Conservation (phyloP, 2,113 vertebrate species). For the Pyxicephalus adspersus region DNA sequence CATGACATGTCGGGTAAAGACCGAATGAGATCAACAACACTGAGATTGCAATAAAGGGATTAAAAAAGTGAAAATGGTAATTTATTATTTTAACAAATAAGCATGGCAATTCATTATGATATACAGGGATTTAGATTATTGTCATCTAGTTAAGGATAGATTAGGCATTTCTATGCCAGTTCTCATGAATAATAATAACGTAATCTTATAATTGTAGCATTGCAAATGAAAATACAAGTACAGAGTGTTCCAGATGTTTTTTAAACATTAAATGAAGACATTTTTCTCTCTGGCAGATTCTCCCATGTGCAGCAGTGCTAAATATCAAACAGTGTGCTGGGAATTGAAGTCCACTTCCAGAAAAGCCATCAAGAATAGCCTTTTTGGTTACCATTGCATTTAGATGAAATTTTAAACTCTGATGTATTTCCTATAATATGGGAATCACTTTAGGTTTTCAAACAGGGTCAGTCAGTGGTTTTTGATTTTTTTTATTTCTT, state of each 20-base stretch:
- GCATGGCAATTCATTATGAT: no score
- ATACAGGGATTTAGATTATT: no score
- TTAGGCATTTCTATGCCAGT: no score
- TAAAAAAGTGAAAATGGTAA: no score
- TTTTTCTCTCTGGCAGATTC: not conserved
- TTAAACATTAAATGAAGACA: slow-evolving; percentile 2
- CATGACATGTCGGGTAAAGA: no score
- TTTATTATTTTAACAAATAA: no score
- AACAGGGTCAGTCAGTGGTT: no score
- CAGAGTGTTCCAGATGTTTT: not conserved
- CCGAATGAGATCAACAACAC: no score
- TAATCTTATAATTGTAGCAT: not conserved
- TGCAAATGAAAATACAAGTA: slow-evolving; percentile 9
- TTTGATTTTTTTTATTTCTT: no score
- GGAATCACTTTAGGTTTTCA: no score
- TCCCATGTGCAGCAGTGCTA: not conserved
- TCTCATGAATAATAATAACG: not conserved
- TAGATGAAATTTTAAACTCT: not conserved
- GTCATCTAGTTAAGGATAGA: no score
- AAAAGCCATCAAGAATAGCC: not conserved
- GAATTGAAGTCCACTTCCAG: not conserved
- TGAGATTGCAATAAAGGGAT: no score
- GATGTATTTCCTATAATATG: not conserved
- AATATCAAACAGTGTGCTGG: not conserved
- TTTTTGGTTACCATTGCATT: slow-evolving; percentile 20